Base-by-base conservation (phyloP, 30 jellyfish, hydroid and myxozoan species). In the Turritopsis rubra region DNA sequence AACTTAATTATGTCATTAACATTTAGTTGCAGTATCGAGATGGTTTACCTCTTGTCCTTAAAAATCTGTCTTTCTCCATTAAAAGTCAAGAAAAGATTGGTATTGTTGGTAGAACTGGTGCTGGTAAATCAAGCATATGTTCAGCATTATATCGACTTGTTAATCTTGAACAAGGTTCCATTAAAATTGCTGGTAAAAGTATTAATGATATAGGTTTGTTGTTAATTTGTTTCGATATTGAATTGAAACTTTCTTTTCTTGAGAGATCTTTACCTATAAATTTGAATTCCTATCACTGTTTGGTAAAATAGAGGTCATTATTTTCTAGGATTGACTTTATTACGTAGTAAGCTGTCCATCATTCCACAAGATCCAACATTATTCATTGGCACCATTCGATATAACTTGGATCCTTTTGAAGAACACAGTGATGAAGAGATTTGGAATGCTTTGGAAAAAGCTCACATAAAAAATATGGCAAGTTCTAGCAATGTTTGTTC, bases 371-470 rank as follows among this genome's bases (percentile, higher is more conserved):
- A 94, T 66, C 96, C 99, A 0, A 81, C 89, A 24, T 28, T 94
- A 31, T 94, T 94, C 85, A 84, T 90, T 65, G 99, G 99, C n/a
- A 85, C 97, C 7, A 78, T 94, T 91, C 77, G 99, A 1, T 73
- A 85, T 80, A 94, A 94, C 75, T 80, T 94, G 28, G 99, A 94
- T 71, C 99, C 99, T 0, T 87, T 86, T 54, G 76, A 65, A 3
- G 79, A 85, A 7, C 84, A 89, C 72, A 18, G 89, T 24, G 99
- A 94, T 83, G 77, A 52, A 16, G 96, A 94, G 21, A 22, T 94
- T 5, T 94, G 97, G 99, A 65, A 54, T 24, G 95, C 96, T 18
- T 85, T 94, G 18, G 97, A 86, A 54, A 95, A 86, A 95, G 97
- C 88, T 27, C 18, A 81, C 53, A 24, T 0, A 27, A 85, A 81